These are phyloP conservation scores for Gopherus evgoodei DNA, from an alignment of 2,113 vertebrate species.

Conservation along the genomic window DNA sequence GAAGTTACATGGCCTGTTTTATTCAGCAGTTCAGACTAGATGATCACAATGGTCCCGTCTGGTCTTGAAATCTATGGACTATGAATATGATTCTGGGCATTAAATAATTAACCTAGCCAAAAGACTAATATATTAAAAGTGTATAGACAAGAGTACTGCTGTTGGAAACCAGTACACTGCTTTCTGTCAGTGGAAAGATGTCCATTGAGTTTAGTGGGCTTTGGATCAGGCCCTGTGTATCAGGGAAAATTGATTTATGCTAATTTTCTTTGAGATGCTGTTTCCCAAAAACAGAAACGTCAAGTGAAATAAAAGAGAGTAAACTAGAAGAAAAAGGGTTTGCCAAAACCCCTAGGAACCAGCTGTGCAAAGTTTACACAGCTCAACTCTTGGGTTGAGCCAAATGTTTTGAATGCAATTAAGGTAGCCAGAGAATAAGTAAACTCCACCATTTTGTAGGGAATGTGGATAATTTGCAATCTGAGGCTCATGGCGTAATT, in stretches of 20 bases:
- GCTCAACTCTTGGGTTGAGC: background rate
- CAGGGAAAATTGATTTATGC: background rate
- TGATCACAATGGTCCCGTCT: background rate
- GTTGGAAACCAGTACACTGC: background rate
- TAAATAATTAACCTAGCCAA: background rate
- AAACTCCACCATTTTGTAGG: background rate
- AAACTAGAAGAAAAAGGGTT: background rate
- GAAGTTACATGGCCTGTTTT: background rate
- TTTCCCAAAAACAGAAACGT: background rate
- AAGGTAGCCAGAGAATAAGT: background rate
- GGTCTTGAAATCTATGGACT: background rate
- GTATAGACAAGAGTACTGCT: background rate
- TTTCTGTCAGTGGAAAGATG: background rate
- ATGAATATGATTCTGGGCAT: background rate
- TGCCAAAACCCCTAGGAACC: background rate
- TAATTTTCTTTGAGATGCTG: background rate
- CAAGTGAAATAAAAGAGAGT: background rate
- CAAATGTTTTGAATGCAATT: background rate
- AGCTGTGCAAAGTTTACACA: background rate
- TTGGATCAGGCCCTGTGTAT: background rate
- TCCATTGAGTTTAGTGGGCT: background rate
- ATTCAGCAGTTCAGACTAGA: background rate
- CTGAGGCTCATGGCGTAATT: background rate
- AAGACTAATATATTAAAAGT: fast-evolving
- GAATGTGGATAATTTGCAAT: background rate